Conservation (phyloP, 2,888 invertebrate genomes). For the Rhimphoctona megacephalus region DNA sequence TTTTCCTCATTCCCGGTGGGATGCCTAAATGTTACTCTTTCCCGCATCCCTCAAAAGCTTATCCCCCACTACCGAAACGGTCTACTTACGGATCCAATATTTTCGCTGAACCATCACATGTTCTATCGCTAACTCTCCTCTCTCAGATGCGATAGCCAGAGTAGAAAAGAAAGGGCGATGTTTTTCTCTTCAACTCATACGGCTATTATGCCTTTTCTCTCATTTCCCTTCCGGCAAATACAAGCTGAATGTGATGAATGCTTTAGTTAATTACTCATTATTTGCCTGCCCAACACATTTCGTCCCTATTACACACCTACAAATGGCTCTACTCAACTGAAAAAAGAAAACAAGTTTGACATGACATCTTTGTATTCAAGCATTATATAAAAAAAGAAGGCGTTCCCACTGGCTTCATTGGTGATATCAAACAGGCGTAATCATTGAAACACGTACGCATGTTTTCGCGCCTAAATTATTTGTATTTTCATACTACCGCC, state of each 20-base stretch:
- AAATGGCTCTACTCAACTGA: not conserved
- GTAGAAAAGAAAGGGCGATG: not conserved
- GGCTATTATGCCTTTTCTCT: not conserved
- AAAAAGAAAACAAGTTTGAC: not conserved
- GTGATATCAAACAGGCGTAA: not conserved
- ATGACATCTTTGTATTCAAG: not conserved
- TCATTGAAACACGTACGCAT: not conserved
- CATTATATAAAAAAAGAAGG: not conserved
- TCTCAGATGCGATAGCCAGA: not conserved
- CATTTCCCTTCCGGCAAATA: not conserved
- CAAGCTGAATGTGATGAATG: not conserved
- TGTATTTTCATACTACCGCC: not conserved
- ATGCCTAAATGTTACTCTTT: constrained; percentile 37
- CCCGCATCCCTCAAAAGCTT: constrained; percentile 34
- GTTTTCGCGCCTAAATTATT: not conserved
- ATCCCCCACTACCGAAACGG: constrained; percentile 34
- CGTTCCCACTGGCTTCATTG: not conserved
- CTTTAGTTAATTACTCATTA: not conserved
- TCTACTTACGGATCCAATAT: constrained; percentile 50
- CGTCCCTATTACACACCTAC: not conserved
- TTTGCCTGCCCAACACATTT: not conserved
- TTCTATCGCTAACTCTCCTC: not conserved
- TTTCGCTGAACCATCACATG: constrained; percentile 44
- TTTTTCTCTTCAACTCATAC: constrained; percentile 6
- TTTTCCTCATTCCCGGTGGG: not conserved